These are phyloP conservation scores for Xanthorhoe designata DNA, from an alignment of 2,888 invertebrate genomes.

Conservation along the genomic window DNA sequence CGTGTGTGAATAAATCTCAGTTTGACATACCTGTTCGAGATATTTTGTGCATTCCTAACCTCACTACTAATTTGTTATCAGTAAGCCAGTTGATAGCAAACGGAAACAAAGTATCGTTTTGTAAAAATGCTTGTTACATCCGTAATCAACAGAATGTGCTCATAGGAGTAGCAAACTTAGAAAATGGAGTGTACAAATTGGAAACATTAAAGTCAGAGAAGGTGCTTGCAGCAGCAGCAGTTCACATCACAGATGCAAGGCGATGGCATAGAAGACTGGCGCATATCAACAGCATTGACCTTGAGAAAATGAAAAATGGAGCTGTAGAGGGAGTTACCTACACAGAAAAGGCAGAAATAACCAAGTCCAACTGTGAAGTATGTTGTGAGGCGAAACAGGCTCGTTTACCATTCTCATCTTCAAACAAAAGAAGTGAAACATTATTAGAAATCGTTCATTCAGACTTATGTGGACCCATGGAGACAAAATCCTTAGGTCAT, in stretches of 20 bases:
- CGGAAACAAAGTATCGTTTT: constrained; percentile 35
- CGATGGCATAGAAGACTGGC: constrained; percentile 45
- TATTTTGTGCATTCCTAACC: constrained; percentile 44
- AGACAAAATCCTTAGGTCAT: too few species aligned
- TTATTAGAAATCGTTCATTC: constrained; percentile 18
- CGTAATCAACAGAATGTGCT: constrained; percentile 22
- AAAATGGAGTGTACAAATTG: constrained; percentile 40
- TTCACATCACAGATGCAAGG: constrained; percentile 15
- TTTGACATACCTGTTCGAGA: constrained; percentile 32
- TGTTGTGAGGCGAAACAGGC: constrained; percentile 33
- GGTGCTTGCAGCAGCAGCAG: constrained; percentile 6
- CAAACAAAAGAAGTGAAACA: constrained; percentile 5
- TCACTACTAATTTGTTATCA: too few species aligned
- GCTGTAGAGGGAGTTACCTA: constrained; percentile 26
- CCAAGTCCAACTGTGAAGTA: constrained; percentile 16
- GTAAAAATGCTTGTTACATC: constrained; percentile 19
- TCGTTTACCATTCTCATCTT: constrained; percentile 17
- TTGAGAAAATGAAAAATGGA: constrained; percentile 39
- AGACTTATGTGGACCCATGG: too few species aligned
- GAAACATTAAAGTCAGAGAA: constrained; percentile 4
- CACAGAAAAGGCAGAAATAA: not conserved
- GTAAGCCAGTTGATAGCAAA: constrained; percentile 42
- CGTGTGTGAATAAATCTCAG: constrained; percentile 16
- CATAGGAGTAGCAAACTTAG: constrained; percentile 29
- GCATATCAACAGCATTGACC: constrained; percentile 44